Evolutionary conservation across 2,797 vertebrate species (phyloP).

Genomic region (Heteromormyrus szaboi): DNA sequence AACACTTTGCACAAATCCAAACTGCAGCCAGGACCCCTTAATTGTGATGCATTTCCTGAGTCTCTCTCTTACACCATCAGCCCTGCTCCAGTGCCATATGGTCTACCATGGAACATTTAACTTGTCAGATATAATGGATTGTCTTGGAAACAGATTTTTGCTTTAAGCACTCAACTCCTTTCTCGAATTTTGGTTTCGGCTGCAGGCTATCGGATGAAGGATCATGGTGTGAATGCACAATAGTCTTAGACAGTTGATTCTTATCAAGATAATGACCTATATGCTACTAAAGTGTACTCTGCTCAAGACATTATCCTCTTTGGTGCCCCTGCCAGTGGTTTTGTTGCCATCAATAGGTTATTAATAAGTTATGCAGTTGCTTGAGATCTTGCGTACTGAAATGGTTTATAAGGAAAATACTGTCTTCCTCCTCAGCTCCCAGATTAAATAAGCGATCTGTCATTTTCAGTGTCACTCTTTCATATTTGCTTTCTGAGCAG

Average conservation of each 20-base stretch:
- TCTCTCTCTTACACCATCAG: conserved; percentile 60
- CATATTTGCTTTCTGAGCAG: neutral
- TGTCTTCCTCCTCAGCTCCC: neutral
- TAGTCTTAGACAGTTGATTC: conserved; percentile 56
- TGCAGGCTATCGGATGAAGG: conserved; percentile 77
- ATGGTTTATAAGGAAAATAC: conserved; percentile 28
- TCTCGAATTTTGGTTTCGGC: conserved; percentile 68
- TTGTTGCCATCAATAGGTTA: conserved; percentile 60
- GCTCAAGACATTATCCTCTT: conserved; percentile 59
- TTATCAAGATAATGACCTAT: conserved; percentile 66
- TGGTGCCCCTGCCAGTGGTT: conserved; percentile 57
- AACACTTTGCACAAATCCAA: conserved; percentile 52
- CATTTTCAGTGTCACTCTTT: neutral
- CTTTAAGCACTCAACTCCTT: conserved; percentile 83
- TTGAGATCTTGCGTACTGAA: conserved; percentile 38
- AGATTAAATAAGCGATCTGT: neutral
- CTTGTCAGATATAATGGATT: conserved; percentile 99
- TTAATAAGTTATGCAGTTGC: conserved; percentile 55
- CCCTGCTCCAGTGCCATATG: conserved; percentile 82
- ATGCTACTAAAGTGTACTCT: conserved; percentile 58
- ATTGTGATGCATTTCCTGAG: conserved; percentile 80
- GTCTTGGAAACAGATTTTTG: conserved; percentile 94
- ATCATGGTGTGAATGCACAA: conserved; percentile 64
- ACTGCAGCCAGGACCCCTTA: conserved; percentile 70
- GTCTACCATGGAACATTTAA: conserved; percentile 97